Base-by-base conservation (phyloP, 2,113 vertebrate species). In the Salvelinus sp. region DNA sequence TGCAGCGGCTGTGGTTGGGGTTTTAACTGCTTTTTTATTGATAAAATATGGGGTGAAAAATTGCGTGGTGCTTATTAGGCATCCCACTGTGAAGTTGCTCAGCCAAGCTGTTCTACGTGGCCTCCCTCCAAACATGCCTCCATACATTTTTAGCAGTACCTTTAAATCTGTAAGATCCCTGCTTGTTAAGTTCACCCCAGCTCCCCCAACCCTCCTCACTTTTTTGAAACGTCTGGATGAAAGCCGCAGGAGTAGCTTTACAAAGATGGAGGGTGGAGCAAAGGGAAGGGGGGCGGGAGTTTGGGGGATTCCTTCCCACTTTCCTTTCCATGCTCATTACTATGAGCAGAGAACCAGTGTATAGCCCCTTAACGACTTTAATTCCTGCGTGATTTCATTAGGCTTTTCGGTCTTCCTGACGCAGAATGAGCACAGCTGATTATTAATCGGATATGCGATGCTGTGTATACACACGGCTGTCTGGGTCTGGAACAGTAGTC, bases 31-130 rank as follows among this genome's bases (percentile, higher is more conserved):
- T 94, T 95, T 95, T 96, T 96, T 96, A 96, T 96, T 96, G 95
- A 95, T 95, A 96, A 97, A 97, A 96, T 96, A 96, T 93, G 94
- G 93, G 95, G 95, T 96, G 95, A 96, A 96, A 96, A 96, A 96
- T 94, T 94, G 93, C 89, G 85, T 91, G 86, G 94, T 93, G 95
- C 95, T 96, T 95, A 94, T 95, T 94, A 96, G 95, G 92, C 93
- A 83, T 93, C 94, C 95, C 92, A 86, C 94, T 93, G 95, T 89
- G 94, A 94, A 92, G 90, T 84, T 95, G 93, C 93, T 95, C 94
- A 93, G 95, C 94, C 93, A 95, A 94, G 95, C 95, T 96, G 95
- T 95, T 95, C 92, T 76, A 88, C 58, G 83, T 96, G 95, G 95
- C 94, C 94, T 85, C 84, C 84, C 84, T 96, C 95, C 95, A 97